These are phyloP conservation scores for Lissocephala sabroskyi DNA, from an alignment of 2,888 invertebrate species.

Conservation along the genomic window DNA sequence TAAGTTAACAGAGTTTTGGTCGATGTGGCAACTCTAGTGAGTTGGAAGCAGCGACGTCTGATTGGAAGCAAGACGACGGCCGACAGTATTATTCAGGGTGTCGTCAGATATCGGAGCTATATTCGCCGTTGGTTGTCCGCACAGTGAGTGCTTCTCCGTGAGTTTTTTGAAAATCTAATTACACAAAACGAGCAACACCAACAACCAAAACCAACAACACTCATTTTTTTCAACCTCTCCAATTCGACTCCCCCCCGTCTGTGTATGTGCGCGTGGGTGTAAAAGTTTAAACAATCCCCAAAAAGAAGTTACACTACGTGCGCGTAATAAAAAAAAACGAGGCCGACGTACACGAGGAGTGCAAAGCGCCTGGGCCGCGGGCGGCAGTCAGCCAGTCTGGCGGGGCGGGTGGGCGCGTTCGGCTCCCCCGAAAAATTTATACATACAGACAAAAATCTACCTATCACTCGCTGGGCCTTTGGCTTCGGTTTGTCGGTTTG, in stretches of 20 bases:
- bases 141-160: no score
- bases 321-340: conserved; percentile 63
- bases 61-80: no score
- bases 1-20: no score
- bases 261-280: no score
- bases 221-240: neutral
- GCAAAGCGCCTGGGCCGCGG: conserved; percentile 20
- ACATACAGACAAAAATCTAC: conserved; percentile 58
- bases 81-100: no score
- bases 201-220: neutral
- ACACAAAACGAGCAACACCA: neutral
- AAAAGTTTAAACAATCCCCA: conserved; percentile 10
- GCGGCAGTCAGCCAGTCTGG: neutral
- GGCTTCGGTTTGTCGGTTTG: conserved; percentile 21
- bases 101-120: no score
- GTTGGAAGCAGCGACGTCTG: no score
- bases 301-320: conserved; percentile 41
- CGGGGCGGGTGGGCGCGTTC: conserved; percentile 8
- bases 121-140: no score
- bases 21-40: no score
- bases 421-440: conserved; percentile 36
- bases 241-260: no score
- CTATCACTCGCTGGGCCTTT: conserved; percentile 41
- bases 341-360: conserved; percentile 51
- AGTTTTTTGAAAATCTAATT: no score